Evolutionary conservation across 53 echinoderm and acorn worm genomes (phyloP).

Genomic region (Antedon mediterranea): DNA sequence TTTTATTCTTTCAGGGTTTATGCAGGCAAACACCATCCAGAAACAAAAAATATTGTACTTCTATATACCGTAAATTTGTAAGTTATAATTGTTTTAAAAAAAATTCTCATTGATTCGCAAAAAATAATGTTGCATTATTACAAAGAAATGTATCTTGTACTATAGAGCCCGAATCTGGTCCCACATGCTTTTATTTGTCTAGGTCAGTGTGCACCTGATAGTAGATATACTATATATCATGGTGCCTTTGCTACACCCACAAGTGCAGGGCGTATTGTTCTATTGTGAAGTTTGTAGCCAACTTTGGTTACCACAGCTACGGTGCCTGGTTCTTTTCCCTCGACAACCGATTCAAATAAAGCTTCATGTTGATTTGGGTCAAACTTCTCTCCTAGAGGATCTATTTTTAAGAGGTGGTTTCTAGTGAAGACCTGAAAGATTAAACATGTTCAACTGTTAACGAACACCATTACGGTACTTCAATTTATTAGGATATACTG

Average conservation of each 20-base stretch:
- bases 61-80: too few species aligned
- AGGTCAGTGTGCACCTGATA: too few species aligned
- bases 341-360: conserved; percentile 73
- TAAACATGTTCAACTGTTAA: not conserved
- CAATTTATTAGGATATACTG: not conserved
- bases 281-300: conserved; percentile 71
- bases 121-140: too few species aligned
- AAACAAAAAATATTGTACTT: too few species aligned
- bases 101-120: too few species aligned
- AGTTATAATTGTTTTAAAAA: too few species aligned
- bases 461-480: too few species aligned
- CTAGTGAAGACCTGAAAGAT: conserved; percentile 65
- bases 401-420: conserved; percentile 51
- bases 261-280: conserved; percentile 87
- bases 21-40: too few species aligned
- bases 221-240: conserved; percentile 15
- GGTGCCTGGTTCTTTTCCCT: conserved; percentile 67
- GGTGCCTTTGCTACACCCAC: conserved; percentile 72
- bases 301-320: conserved; percentile 85
- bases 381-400: conserved; percentile 80
- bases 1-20: too few species aligned
- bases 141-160: too few species aligned
- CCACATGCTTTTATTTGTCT: too few species aligned
- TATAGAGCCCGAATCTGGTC: too few species aligned
- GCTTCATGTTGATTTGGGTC: conserved; percentile 94